Percentiles rank a stretch among this genome's conserved stretches.
These are phyloP conservation scores for Tetranychus urticae DNA, from an alignment of 1,140 invertebrate genomes.

Conservation along the genomic window DNA sequence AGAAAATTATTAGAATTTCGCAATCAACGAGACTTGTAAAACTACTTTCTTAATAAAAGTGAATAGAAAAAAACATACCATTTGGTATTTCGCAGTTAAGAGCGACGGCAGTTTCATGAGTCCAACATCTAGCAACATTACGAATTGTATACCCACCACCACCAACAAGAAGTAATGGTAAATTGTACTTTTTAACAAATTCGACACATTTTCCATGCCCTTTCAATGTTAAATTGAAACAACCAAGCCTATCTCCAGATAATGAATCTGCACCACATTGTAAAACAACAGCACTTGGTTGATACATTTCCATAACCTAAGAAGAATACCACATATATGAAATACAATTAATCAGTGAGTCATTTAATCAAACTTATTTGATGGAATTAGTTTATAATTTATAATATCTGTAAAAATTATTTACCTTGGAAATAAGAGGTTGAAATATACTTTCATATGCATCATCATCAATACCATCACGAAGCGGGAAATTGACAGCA, in stretches of 20 bases:
- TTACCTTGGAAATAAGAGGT: slow-evolving; percentile 26
- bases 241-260: slow-evolving; percentile 87
- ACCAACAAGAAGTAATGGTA: slow-evolving; percentile 85
- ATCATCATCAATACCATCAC: slow-evolving; percentile 97
- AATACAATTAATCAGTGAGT: too few species aligned
- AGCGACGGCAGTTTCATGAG: slow-evolving; percentile 90
- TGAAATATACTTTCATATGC: slow-evolving; percentile 87
- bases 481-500: slow-evolving; percentile 89
- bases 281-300: slow-evolving; percentile 76
- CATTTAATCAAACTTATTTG: neutral
- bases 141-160: slow-evolving; percentile 94
- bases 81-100: slow-evolving; percentile 88
- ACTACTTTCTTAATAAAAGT: too few species aligned
- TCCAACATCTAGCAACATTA: slow-evolving; percentile 96
- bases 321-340: neutral
- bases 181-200: slow-evolving; percentile 83
- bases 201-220: slow-evolving; percentile 96
- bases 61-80: slow-evolving; percentile 21
- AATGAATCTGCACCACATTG: slow-evolving; percentile 98
- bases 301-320: slow-evolving; percentile 71
- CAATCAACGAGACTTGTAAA: too few species aligned
- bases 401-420: neutral
- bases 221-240: slow-evolving; percentile 90
- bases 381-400: neutral
- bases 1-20: too few species aligned